Percentiles rank a stretch among this genome's conserved stretches.
phyloP scores from a whole-genome alignment of 2,113 vertebrate species.

The Oreotrochilus melanogaster region DNA sequence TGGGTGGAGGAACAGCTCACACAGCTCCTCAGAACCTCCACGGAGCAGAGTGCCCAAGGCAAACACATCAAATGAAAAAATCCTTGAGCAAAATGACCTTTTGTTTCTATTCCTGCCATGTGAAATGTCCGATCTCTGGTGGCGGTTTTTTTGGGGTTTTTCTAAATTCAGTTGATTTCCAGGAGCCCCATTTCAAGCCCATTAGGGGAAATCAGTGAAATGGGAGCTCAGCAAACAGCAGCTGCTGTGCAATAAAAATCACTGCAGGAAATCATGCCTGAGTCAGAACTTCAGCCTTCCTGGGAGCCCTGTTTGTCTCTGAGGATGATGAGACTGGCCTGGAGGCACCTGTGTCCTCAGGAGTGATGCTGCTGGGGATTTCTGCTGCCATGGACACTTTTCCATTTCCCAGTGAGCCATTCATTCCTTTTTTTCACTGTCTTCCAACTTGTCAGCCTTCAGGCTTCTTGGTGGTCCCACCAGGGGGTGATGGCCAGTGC shows the following conservation, averaged over 20 bases:
- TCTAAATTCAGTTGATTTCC: not conserved
- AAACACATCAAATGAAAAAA: not conserved
- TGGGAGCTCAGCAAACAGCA: too few species aligned
- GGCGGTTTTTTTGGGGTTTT: not conserved
- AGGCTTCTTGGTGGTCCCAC: not conserved
- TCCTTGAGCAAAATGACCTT: not conserved
- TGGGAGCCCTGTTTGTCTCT: accelerated
- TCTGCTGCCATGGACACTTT: not conserved
- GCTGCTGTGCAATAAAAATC: not conserved
- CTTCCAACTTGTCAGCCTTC: not conserved
- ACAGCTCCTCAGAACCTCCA: not conserved
- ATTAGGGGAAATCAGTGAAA: not conserved
- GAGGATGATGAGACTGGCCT: not conserved
- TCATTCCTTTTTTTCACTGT: not conserved
- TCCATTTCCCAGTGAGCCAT: not conserved
- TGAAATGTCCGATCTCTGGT: accelerated
- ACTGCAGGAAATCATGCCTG: not conserved
- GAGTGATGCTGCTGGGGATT: not conserved
- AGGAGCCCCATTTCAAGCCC: not conserved
- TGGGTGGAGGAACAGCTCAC: not conserved
- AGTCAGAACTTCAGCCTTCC: not conserved
- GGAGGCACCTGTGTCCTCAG: accelerated
- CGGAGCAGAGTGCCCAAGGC: not conserved
- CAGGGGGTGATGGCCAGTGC: not conserved
- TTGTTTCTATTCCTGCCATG: not conserved